Evolutionary conservation across 2,888 invertebrate genomes (phyloP).

Genomic region (Dolomedes plantarius): DNA sequence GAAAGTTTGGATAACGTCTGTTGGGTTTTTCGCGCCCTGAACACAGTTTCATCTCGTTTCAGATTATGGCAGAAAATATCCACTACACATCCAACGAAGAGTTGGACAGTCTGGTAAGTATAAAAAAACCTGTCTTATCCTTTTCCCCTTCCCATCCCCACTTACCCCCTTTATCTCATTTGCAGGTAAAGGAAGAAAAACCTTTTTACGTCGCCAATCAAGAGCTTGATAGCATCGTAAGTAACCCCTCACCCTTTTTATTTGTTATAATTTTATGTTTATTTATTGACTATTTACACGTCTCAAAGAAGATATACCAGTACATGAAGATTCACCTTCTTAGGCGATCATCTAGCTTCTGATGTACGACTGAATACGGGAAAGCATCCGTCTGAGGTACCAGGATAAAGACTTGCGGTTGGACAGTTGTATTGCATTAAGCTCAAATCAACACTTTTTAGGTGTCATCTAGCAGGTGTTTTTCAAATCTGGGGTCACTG

Average conservation of each 20-base stretch:
- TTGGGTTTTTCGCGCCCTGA: neutral
- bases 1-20: no score
- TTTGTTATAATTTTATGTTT: no score
- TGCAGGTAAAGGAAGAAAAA: slow-evolving; percentile 98
- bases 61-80: slow-evolving; percentile 72
- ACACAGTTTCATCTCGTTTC: slow-evolving; percentile 51
- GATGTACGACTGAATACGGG: no score
- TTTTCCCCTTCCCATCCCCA: slow-evolving; percentile 25
- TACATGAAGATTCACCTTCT: no score
- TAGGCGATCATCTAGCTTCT: no score
- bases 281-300: neutral
- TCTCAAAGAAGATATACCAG: no score
- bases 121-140: neutral
- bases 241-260: slow-evolving; percentile 79
- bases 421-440: no score
- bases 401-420: no score
- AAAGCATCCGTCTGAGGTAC: no score
- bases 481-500: no score
- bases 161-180: slow-evolving; percentile 51
- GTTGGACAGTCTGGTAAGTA: slow-evolving; percentile 72
- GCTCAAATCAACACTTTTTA: no score
- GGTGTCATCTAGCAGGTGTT: no score
- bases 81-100: slow-evolving; percentile 72
- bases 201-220: slow-evolving; percentile 99
- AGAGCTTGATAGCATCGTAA: slow-evolving; percentile 99